Conservation (phyloP, 2,797 vertebrate species). For the Cynodonichthys magdalenae region DNA sequence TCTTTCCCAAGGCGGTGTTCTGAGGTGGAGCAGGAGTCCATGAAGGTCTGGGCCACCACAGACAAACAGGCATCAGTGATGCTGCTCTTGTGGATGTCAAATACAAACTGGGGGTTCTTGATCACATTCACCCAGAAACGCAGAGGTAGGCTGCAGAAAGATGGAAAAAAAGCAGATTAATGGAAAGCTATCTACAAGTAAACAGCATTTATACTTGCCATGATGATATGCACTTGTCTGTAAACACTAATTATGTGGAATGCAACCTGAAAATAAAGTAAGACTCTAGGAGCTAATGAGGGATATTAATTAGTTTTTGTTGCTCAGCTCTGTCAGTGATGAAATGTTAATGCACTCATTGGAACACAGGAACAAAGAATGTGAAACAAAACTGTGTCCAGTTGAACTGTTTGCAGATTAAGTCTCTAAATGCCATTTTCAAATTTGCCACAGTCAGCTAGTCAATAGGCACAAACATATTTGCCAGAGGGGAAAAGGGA, state of each 20-base stretch:
- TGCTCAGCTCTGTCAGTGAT: slow-evolving; percentile 27
- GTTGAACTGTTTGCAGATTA: slow-evolving; percentile 51
- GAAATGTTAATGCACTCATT: slow-evolving; percentile 23
- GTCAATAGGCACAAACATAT: slow-evolving; percentile 48
- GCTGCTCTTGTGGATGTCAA: slow-evolving; percentile 98
- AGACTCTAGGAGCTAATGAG: not conserved
- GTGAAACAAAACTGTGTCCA: slow-evolving; percentile 43
- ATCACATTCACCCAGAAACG: slow-evolving; percentile 99
- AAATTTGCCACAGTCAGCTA: slow-evolving; percentile 54
- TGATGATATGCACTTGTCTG: not conserved
- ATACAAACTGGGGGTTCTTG: slow-evolving; percentile 98
- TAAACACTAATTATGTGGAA: not conserved
- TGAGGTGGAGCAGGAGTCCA: slow-evolving; percentile 98
- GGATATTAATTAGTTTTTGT: slow-evolving; percentile 1
- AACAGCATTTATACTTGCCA: not conserved
- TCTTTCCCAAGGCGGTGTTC: slow-evolving; percentile 98
- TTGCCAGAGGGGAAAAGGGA: slow-evolving; percentile 51
- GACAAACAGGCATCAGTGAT: slow-evolving; percentile 96
- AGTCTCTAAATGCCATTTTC: slow-evolving; percentile 52
- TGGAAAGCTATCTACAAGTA: not conserved
- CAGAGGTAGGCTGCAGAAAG: slow-evolving; percentile 88
- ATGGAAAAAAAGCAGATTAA: slow-evolving; percentile 5
- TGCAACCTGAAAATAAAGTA: slow-evolving; percentile 10
- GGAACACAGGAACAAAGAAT: slow-evolving; percentile 38
- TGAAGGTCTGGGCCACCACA: slow-evolving; percentile 97